Base-by-base conservation (phyloP, 2,113 vertebrate genomes). In the Dascyllus trimaculatus region DNA sequence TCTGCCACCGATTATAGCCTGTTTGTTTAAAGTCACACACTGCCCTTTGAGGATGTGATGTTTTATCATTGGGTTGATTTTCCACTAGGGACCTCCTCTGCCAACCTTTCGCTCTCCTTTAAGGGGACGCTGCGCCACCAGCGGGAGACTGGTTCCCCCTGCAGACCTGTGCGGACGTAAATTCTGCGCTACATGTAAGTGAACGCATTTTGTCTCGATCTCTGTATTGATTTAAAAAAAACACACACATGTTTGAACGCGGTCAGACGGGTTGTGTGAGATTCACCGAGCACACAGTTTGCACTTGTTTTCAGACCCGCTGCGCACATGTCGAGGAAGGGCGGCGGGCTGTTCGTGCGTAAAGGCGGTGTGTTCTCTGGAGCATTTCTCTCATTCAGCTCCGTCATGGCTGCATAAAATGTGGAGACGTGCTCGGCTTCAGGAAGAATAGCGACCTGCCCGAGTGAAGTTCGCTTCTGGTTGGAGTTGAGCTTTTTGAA, bases 101-200 rank as follows among this genome's bases (percentile, higher is more conserved):
- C 18, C 14, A 19, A 10, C 52, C 46, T 60, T 25, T 49, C 1
- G 38, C 29, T 29, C 29, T 29, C 29, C 29, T 29, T 29, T 29
- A 1, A 29, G 52, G n/a, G 29, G 29, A 29, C 29, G 29, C 29
- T 1, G 58, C 38, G 19, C 7, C 24, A 18, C 5, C 0, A 5
- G 75, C 70, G 84, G 90, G 75, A 72, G 89, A 72, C 24, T 85
- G n/a, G 25, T 29, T 43, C 22, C 46, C 54, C 17, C 73, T n/a
- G 18, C 76, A 19, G 11, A 25, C 18, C 22, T 43, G n/a, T 5
- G 9, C 40, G 24, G 25, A 52, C 38, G 26, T 53, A 2, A n/a
- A 11, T 3, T 2, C 65, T 4, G 22, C 52, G 0, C 52, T 3
- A 26, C 46, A 40, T 19, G 89, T 88, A 91, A 89, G 87, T 89